Evolutionary conservation across 2,888 invertebrate species (phyloP), one percentile per base, ranked within the genome.

Genomic region (Mythimna lalbum): DNA sequence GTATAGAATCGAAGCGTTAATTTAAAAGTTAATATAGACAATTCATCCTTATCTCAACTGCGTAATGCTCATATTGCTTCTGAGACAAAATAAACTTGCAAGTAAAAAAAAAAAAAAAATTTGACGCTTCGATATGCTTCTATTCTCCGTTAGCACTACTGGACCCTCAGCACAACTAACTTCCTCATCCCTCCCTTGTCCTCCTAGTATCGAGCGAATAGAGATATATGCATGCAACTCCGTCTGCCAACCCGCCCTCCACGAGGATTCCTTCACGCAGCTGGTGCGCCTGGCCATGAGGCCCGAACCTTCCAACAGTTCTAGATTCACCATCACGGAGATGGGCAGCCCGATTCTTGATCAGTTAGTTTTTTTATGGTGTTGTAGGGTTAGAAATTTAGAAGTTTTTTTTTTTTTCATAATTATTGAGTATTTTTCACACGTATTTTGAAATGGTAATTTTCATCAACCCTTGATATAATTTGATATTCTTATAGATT

Each of bases 191-290:
- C 55, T 63, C 53, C 47, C 33, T 67, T 53, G 21, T 50, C 62
- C 65, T 21, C 70, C 43, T 19, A 95, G 95, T 55, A 95, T 95
- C 83, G 90, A 94, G 68, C 92, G 89, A 1, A 80, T 95, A 69
- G 92, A 95, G 86, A 92, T 95, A 80, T 93, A 88, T 86, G 87
- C 94, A 53, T 93, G 93, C 76, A 73, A 87, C 7, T 49, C 91
- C 36, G 75, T 86, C 2, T 66, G 70, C 21, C 33, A 78, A 27
- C 55, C 61, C 73, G 12, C 78, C 84, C 63, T 55, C 61, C 59
- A 36, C 10, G 75, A 59, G 10, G 57, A 57, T n/a, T 66, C 85
- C 3, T 71, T 87, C 47, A 82, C 81, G 1, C 88, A 83, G 33
- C 76, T 89, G 27, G 73, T 92, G 63, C 90, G 89, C 0, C 81